Conservation (phyloP, 2,888 invertebrate genomes). For the Metalampra italica region DNA sequence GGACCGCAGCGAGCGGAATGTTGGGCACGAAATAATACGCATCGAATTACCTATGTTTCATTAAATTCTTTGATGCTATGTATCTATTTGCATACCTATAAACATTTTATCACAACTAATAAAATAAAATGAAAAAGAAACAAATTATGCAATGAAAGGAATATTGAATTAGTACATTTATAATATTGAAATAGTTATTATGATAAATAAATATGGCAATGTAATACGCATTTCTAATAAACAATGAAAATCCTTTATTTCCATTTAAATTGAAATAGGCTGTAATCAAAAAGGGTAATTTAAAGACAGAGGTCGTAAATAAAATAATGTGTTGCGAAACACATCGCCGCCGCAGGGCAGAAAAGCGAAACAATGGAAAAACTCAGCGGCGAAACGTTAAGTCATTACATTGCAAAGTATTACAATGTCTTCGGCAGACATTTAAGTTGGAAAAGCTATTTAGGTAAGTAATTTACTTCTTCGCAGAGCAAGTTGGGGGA, state of each 20-base stretch:
- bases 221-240: not conserved
- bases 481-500: slow-evolving; percentile 41
- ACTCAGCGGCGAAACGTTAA: slow-evolving; percentile 32
- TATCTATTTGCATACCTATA: too few relatives aligned
- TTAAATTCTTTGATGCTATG: too few relatives aligned
- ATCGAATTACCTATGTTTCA: too few relatives aligned
- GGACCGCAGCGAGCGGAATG: too few relatives aligned
- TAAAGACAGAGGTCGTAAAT: slow-evolving; percentile 27
- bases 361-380: slow-evolving; percentile 42
- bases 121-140: too few relatives aligned
- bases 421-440: slow-evolving; percentile 45
- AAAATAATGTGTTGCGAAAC: slow-evolving; percentile 31
- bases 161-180: too few relatives aligned
- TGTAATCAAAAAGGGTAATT: slow-evolving; percentile 13
- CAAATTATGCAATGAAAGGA: too few relatives aligned
- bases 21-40: too few relatives aligned
- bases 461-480: slow-evolving; percentile 61
- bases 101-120: too few relatives aligned
- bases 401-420: slow-evolving; percentile 41
- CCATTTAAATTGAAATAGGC: too few relatives aligned
- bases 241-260: not conserved
- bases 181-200: too few relatives aligned
- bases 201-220: too few relatives aligned
- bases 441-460: slow-evolving; percentile 58
- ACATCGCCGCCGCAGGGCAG: not conserved